phyloP scores from a whole-genome alignment of 2,797 vertebrate species.

The Galago senegalensis region DNA sequence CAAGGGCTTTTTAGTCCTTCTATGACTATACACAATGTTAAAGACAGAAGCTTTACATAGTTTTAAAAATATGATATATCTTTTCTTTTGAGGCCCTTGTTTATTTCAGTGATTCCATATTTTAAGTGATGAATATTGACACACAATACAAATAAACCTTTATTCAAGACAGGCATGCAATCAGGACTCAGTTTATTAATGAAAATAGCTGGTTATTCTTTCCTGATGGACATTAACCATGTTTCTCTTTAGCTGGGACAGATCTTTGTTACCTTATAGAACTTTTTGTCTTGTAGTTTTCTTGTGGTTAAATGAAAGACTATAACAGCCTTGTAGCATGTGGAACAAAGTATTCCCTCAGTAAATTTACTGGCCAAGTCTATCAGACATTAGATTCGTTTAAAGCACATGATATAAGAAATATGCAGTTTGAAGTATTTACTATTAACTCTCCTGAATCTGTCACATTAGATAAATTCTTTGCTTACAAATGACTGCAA shows the following conservation, averaged over 20 bases:
- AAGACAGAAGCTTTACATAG: background rate
- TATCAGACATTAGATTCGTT: background rate
- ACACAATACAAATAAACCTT: background rate
- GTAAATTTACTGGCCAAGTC: background rate
- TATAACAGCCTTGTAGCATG: background rate
- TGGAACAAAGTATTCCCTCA: background rate
- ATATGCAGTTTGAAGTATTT: background rate
- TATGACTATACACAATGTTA: background rate
- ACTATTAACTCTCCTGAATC: conserved; percentile 7
- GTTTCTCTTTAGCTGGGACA: conserved; percentile 35
- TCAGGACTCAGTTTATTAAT: background rate
- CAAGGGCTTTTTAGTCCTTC: background rate
- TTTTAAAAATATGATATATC: background rate
- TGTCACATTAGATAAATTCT: conserved; percentile 39
- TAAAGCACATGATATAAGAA: background rate
- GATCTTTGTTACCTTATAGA: conserved; percentile 15
- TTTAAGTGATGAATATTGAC: background rate
- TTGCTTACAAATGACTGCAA: conserved; percentile 43
- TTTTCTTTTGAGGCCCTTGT: conserved; percentile 2
- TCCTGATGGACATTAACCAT: background rate
- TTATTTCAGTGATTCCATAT: background rate
- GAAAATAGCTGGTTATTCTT: conserved; percentile 10
- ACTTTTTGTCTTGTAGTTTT: background rate
- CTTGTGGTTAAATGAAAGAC: background rate
- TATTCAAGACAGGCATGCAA: background rate